A percentile compares a stretch with the other conserved stretches of the same genome.
phyloP scores from a whole-genome alignment of 2,888 invertebrate species.

The Caenorhabditis auriculariae region DNA sequence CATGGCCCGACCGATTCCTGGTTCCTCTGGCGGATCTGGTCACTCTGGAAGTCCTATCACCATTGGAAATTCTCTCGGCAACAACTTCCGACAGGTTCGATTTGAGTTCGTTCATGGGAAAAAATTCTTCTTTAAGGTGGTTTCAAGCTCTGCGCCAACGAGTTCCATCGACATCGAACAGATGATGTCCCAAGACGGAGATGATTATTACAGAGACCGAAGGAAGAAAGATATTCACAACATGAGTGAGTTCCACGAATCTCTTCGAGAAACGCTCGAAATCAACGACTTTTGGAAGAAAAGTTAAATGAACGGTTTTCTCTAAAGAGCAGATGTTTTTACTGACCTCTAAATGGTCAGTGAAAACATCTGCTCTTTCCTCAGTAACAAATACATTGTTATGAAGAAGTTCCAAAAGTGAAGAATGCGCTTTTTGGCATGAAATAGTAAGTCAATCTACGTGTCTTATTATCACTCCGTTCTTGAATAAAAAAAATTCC shows the following conservation, averaged over 20 bases:
- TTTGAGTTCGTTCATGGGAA: background rate
- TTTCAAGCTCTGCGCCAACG: conserved; percentile 60
- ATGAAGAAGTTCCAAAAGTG: no score
- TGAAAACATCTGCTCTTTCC: no score
- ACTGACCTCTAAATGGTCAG: no score
- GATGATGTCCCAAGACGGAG: conserved; percentile 39
- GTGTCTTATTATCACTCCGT: no score
- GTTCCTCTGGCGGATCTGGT: conserved; percentile 42
- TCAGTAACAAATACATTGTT: no score
- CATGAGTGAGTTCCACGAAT: conserved; percentile 62
- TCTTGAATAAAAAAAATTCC: no score
- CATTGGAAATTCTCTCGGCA: conserved; percentile 29
- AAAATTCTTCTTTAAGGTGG: conserved; percentile 35
- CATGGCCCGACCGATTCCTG: conserved; percentile 43
- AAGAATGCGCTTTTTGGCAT: no score
- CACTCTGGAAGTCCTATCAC: conserved; percentile 53
- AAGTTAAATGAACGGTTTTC: no score
- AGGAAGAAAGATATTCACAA: conserved; percentile 64
- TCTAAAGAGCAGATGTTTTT: no score
- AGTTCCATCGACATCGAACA: conserved; percentile 55
- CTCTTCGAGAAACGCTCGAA: no score
- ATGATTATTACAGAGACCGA: conserved; percentile 59
- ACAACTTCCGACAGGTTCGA: conserved; percentile 33
- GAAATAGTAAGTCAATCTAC: no score
- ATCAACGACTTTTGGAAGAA: no score